Evolutionary conservation across 2,113 vertebrate species (phyloP), one percentile per base, ranked within the genome.

Genomic region (Cyphomyrus plagiostoma): DNA sequence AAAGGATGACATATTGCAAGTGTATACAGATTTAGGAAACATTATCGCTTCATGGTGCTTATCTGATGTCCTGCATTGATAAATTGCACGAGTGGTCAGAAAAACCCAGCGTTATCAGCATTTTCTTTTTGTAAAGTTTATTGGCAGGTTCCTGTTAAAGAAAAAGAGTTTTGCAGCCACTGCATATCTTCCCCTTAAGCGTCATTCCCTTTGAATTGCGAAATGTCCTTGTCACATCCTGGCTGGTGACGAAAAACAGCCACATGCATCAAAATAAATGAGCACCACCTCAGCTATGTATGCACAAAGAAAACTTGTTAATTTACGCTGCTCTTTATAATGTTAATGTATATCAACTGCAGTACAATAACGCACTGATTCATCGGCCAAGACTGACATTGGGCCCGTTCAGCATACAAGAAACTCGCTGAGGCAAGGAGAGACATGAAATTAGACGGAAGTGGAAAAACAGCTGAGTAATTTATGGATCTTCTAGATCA

Each of bases 101-200:
- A 83, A 83, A 77, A 77, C 26, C 26, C 70, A 30, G 15, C 1
- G 30, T 39, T 39, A 80, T 80, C 74, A 80, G 74, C 35, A 80
- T 80, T 39, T 80, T 80, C 30, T 80, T 80, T 70, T 70, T 70
- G n/a, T 30, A 70, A 30, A 70, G 62, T 70, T 30, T 80, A 80
- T 80, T 80, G 74, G 74, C 74, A 80, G 74, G 74, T 80, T 42
- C n/a, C 62, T 70, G n/a, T 80, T 80, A 42, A 80, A 80, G 11
- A 42, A 35, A 80, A 39, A 80, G 35, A 80, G 74, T 80, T 42
- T 19, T 80, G 74, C 74, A 80, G 74, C 35, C 35, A 80, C 15
- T 80, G 35, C 74, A 39, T 42, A 17, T 80, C 74, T 80, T 39
- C 30, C 13, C 6, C 30, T 39, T 80, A 39, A 80, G 35, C 35